A percentile compares a stretch with the other conserved stretches of the same genome.
Evolutionary conservation across 35 echinoderm and acorn worm genomes (phyloP).

Genomic region (Nesometra sesokonis): DNA sequence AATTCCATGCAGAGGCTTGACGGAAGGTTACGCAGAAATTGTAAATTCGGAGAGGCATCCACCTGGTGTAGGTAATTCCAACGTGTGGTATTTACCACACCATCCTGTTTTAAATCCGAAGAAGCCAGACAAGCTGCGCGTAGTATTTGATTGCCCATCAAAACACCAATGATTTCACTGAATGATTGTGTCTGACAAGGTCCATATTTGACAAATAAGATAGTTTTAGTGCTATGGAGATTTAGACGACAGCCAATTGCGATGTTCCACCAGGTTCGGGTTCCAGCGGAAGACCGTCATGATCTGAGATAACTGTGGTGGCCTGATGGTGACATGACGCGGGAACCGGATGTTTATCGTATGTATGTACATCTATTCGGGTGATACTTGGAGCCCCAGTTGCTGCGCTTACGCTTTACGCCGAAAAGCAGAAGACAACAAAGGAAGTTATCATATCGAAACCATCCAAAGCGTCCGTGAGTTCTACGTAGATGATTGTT

Average conservation of each 20-base stretch:
- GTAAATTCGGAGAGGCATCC: no score
- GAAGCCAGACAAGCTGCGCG: no score
- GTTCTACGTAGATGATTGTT: constrained; percentile 9
- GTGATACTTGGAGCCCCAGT: constrained; percentile 29
- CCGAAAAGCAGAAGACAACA: constrained; percentile 14
- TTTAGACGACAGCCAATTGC: constrained; percentile 9
- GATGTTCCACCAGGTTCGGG: constrained; percentile 37
- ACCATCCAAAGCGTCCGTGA: neutral
- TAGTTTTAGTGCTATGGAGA: constrained; percentile 10
- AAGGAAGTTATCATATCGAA: neutral
- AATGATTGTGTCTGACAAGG: constrained; percentile 6
- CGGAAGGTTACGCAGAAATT: no score
- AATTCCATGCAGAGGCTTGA: no score
- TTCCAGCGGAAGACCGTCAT: constrained; percentile 3
- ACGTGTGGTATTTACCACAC: no score
- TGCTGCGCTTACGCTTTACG: neutral
- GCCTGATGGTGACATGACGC: constrained; percentile 7
- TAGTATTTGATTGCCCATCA: no score
- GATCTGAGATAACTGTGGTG: constrained; percentile 25
- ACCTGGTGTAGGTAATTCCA: no score
- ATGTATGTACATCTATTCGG: constrained; percentile 37
- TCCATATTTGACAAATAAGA: constrained; percentile 21
- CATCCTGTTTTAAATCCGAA: no score
- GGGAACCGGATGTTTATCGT: neutral
- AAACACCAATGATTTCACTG: neutral